Percentiles rank a stretch among this genome's conserved stretches.
phyloP scores from a whole-genome alignment of 2,113 vertebrate species.

The Spilogale gracilis region DNA sequence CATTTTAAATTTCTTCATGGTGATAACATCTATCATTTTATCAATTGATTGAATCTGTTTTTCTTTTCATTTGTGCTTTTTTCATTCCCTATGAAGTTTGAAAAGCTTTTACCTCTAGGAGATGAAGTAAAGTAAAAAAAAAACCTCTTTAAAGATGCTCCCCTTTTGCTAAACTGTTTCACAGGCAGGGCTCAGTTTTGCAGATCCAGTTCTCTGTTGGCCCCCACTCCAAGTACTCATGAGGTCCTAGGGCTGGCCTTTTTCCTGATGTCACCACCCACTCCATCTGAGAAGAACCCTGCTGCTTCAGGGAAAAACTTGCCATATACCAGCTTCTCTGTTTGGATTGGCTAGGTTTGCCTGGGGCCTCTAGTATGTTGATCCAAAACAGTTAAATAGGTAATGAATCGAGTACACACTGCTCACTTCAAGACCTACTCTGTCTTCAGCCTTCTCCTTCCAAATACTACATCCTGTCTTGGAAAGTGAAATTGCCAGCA shows the following conservation, averaged over 20 bases:
- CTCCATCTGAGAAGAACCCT: not conserved
- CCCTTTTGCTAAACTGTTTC: not conserved
- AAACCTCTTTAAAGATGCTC: not conserved
- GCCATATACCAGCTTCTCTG: not conserved
- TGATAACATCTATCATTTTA: not conserved
- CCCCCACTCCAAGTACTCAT: not conserved
- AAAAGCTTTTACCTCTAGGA: not conserved
- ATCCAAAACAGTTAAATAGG: conserved; percentile 46
- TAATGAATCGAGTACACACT: conserved; percentile 14
- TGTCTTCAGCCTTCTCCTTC: conserved; percentile 48
- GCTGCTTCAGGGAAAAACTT: not conserved
- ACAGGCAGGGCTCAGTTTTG: not conserved
- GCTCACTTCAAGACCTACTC: not conserved
- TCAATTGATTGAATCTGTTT: not conserved
- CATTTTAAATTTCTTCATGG: conserved; percentile 22
- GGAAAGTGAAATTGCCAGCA: conserved; percentile 20
- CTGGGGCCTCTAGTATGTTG: not conserved
- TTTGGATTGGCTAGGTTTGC: conserved; percentile 56
- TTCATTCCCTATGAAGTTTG: not conserved
- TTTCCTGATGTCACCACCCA: not conserved
- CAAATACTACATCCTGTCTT: conserved; percentile 54
- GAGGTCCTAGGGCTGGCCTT: not conserved
- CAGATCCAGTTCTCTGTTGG: not conserved
- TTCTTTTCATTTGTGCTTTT: conserved; percentile 7
- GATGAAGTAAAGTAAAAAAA: not conserved